phyloP scores from a whole-genome alignment of 2,888 invertebrate species.

The Stenodema calcarata region DNA sequence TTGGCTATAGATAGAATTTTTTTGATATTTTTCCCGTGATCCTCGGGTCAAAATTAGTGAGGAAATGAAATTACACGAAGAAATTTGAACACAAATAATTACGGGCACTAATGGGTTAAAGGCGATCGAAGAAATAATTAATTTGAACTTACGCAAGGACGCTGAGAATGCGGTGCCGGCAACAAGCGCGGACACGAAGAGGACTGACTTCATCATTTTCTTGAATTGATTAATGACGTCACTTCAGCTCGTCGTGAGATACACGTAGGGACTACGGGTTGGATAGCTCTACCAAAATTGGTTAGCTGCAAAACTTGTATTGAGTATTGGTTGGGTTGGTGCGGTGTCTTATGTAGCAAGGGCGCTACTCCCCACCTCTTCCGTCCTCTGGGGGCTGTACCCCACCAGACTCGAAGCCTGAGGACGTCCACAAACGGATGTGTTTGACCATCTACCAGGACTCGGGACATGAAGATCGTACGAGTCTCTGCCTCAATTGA shows the following conservation, averaged over 20 bases:
- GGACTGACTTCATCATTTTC: conserved; percentile 30
- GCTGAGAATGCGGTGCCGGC: background rate
- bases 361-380: background rate
- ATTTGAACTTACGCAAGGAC: conserved; percentile 14
- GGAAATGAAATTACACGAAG: no score
- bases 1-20: no score
- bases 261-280: background rate
- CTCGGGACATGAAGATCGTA: background rate
- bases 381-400: background rate
- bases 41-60: no score
- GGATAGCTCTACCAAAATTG: background rate
- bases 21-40: no score
- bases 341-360: background rate
- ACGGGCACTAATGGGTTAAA: no score
- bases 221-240: background rate
- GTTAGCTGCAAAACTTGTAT: background rate
- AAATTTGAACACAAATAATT: no score
- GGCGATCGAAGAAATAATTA: background rate
- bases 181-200: background rate
- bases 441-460: background rate
- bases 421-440: background rate
- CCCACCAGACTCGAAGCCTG: background rate
- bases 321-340: background rate
- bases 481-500: no score
- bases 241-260: background rate